Evolutionary conservation across 2,113 vertebrate species (phyloP), one percentile per base, ranked within the genome.

Genomic region (Oryzias woworae): DNA sequence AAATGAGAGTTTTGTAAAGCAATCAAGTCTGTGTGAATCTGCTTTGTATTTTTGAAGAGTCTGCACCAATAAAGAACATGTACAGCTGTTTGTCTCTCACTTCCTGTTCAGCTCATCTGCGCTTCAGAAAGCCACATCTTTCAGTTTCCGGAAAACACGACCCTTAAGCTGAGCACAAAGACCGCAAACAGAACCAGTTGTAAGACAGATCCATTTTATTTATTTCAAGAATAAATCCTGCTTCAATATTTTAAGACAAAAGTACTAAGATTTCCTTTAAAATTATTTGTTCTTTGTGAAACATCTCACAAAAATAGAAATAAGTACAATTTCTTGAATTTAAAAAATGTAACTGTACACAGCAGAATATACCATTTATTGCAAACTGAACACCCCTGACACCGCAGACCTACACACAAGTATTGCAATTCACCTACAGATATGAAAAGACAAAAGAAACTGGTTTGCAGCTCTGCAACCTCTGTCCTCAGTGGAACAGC

Each of bases 321-420:
- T 77, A 89, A 87, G 55, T 82, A 89, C 61, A 85, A 82, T 90
- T 89, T 88, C 73, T 82, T 83, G 75, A 75, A 82, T 81, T 86
- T 75, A 68, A 80, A 75, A 83, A 87, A 78, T 82, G 85, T 87
- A 92, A 92, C 92, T 93, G 90, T 93, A 92, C 91, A 93, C 87
- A 90, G 87, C 87, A 92, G 88, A 90, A 91, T 87, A 90, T 77
- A 91, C 66, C 76, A 77, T 89, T 90, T 89, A 90, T 90, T 92
- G 81, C 89, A 87, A 88, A 91, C 83, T 57, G 70, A 86, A 89
- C 80, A 89, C 80, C 89, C 88, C 83, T 68, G 78, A 85, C 80
- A 90, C 85, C 85, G 84, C 86, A 78, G 75, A 86, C 84, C 86
- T 74, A 62, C 73, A 86, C 78, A 83, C 65, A 82, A 69, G 77